A percentile compares a stretch with the other conserved stretches of the same genome.
phyloP scores from a whole-genome alignment of 2,888 invertebrate genomes.

The Patella pellucida region DNA sequence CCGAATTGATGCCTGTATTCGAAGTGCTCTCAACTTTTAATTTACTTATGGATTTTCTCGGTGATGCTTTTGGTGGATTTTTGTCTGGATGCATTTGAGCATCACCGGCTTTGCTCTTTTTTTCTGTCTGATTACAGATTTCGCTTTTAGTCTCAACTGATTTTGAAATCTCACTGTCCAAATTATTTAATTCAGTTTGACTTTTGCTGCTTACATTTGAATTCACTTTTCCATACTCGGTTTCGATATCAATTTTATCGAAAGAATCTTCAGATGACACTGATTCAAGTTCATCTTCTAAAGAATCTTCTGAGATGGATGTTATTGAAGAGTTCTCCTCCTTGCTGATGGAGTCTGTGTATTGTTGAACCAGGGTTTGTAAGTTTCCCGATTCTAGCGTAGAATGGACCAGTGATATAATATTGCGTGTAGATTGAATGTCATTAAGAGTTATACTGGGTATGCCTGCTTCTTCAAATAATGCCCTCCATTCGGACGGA shows the following conservation, averaged over 20 bases:
- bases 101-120: background rate
- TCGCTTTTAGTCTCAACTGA: background rate
- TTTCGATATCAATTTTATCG: background rate
- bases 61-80: background rate
- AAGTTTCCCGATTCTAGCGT: conserved; percentile 40
- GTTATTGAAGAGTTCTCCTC: background rate
- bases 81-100: background rate
- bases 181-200: background rate
- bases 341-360: background rate
- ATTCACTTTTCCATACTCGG: background rate
- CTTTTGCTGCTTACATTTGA: background rate
- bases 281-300: conserved; percentile 15
- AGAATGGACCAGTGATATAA: conserved; percentile 56
- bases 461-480: conserved; percentile 57
- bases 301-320: background rate
- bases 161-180: background rate
- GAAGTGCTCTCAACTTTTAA: background rate
- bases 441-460: conserved; percentile 54
- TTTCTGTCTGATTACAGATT: background rate
- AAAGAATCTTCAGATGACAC: conserved; percentile 13
- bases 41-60: background rate
- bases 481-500: conserved; percentile 57
- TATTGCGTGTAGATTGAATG: conserved; percentile 56
- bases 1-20: background rate
- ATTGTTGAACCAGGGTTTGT: background rate